Evolutionary conservation across 2,888 invertebrate genomes (phyloP).

Genomic region (Galeopsomyia nigrocyanea): DNA sequence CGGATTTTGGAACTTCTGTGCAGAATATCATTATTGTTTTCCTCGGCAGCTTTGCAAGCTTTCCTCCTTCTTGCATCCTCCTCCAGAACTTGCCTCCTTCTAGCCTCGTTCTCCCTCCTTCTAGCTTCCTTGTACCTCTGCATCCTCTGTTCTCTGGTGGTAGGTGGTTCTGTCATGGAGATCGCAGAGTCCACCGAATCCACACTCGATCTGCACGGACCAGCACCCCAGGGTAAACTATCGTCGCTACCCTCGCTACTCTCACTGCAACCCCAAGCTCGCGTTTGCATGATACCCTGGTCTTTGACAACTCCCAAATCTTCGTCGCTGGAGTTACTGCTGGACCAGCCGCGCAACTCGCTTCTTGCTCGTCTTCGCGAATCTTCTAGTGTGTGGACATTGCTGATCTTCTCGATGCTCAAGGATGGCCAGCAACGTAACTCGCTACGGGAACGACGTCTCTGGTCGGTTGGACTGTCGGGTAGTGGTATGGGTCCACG

Average conservation of each 20-base stretch:
- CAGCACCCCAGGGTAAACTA: constrained; percentile 65
- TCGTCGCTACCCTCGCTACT: constrained; percentile 67
- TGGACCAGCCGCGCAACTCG: constrained; percentile 65
- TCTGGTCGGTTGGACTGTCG: constrained; percentile 68
- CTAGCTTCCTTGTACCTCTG: constrained; percentile 65
- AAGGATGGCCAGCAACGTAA: constrained; percentile 62
- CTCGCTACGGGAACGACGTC: constrained; percentile 65
- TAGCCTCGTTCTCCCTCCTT: constrained; percentile 64
- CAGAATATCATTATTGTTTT: constrained; percentile 56
- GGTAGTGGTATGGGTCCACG: constrained; percentile 69
- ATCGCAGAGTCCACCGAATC: constrained; percentile 61
- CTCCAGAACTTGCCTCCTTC: constrained; percentile 61
- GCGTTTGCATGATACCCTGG: constrained; percentile 49
- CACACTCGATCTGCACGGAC: constrained; percentile 65
- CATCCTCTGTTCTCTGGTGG: constrained; percentile 64
- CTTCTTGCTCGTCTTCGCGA: constrained; percentile 62
- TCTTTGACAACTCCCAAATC: constrained; percentile 58
- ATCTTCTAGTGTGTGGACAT: constrained; percentile 56
- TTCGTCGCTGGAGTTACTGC: constrained; percentile 66
- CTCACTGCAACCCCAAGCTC: constrained; percentile 66
- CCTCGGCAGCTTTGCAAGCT: constrained; percentile 46
- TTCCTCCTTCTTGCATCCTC: constrained; percentile 61
- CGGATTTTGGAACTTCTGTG: constrained; percentile 14
- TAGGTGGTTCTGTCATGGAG: constrained; percentile 55
- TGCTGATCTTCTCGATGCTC: constrained; percentile 45